Evolutionary conservation across 2,113 vertebrate genomes (phyloP), one percentile per base, ranked within the genome.

Genomic region (Prochilodus magdalenae): DNA sequence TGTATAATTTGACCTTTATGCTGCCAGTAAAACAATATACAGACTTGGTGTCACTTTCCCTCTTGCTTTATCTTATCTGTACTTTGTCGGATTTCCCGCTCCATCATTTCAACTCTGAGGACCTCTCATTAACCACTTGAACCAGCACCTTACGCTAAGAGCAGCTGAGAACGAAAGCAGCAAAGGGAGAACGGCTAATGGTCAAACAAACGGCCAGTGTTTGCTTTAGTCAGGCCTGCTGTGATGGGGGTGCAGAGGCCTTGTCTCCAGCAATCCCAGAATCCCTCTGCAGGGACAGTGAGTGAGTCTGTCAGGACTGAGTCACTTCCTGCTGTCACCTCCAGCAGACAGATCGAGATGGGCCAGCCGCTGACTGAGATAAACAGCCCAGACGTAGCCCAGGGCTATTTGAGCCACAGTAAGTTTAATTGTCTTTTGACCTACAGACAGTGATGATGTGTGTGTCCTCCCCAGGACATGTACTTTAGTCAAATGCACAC

Each of bases 341-440:
- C 78, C 73, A 70, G 63, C 51, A 66, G 79, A 33, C 47, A 63
- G 60, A 71, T 63, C 70, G 74, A 73, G 67, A n/a, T 30, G 27
- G 30, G 27, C 78, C 47, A 57, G 62, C 53, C 33, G 66, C 69
- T 69, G 69, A 76, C 75, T 77, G 69, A 27, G 62, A 85, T 82
- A 81, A 85, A 82, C 60, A 70, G 70, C 36, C 47, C 76, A 51
- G 57, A 79, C 30, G 27, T 53, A 44, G 72, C 80, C 80, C 22
- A 12, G 36, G 74, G 80, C 80, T 57, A 13, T 59, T 75, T 79
- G 30, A 76, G 57, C 24, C 36, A 33, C 33, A 55, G 75, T 79
- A 57, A 65, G 20, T 57, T 73, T 84, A 79, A 79, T 86, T 84
- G 79, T 73, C 60, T 82, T 81, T 86, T 82, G 77, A 79, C 65